Evolutionary conservation across 1,140 invertebrate species (phyloP).

Genomic region (Drosophila tristis): DNA sequence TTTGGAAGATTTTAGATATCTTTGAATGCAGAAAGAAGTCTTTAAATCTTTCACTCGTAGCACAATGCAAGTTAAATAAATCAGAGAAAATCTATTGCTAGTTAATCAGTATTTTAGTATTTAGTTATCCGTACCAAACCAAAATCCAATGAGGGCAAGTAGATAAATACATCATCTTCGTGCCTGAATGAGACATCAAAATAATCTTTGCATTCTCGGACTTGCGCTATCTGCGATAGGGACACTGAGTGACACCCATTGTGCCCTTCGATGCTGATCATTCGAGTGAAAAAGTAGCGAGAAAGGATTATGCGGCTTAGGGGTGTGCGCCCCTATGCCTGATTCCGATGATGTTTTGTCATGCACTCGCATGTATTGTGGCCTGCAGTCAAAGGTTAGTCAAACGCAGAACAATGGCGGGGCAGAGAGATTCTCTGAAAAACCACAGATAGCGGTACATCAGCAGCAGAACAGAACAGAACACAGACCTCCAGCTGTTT

Average conservation of each 20-base stretch:
- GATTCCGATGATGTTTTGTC: slow-evolving; percentile 45
- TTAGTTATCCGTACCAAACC: not conserved
- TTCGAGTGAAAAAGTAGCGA: slow-evolving; percentile 31
- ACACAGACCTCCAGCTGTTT: slow-evolving; percentile 59
- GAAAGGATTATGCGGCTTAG: slow-evolving; percentile 50
- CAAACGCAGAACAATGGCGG: slow-evolving; percentile 24
- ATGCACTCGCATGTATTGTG: slow-evolving; percentile 18
- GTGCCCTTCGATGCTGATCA: slow-evolving; percentile 21
- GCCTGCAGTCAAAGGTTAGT: slow-evolving; percentile 50
- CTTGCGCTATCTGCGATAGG: slow-evolving; percentile 16
- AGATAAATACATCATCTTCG: slow-evolving; percentile 11
- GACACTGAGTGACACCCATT: slow-evolving; percentile 6
- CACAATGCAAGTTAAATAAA: too few species aligned
- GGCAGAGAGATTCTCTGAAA: slow-evolving; percentile 27
- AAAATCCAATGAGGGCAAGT: slow-evolving; percentile 4
- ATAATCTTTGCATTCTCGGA: slow-evolving; percentile 17
- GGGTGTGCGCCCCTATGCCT: slow-evolving; percentile 31
- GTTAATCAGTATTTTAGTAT: too few species aligned
- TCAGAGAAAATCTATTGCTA: too few species aligned
- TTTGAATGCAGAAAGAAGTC: too few species aligned
- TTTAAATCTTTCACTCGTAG: too few species aligned
- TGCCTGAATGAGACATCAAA: slow-evolving; percentile 19
- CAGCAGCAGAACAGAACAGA: slow-evolving; percentile 3
- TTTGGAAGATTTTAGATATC: too few species aligned
- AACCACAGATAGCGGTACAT: slow-evolving; percentile 57